phyloP scores from a whole-genome alignment of 35 echinoderm and acorn worm species.

The Nesometra sesokonis region DNA sequence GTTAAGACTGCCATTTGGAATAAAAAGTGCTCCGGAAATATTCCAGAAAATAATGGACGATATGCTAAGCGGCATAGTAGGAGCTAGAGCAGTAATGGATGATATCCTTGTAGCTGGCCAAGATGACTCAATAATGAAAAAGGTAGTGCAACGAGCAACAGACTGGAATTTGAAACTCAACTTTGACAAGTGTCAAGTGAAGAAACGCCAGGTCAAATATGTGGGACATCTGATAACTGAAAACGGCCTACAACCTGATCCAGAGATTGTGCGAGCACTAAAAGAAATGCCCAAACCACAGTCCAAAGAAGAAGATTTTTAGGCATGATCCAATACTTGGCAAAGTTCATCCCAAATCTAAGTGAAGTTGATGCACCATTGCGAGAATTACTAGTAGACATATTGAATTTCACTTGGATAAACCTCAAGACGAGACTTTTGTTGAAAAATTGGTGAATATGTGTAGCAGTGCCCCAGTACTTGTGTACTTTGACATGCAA shows the following conservation, averaged over 20 bases:
- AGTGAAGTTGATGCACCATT: conserved; percentile 46
- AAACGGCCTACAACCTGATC: conserved; percentile 22
- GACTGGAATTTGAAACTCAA: conserved; percentile 74
- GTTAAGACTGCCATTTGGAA: conserved; percentile 58
- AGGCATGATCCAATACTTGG: conserved; percentile 43
- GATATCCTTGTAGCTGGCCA: conserved; percentile 15
- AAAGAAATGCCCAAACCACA: conserved; percentile 47
- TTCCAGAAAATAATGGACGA: conserved; percentile 58
- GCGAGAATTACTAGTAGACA: conserved; percentile 31
- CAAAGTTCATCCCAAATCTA: conserved; percentile 54
- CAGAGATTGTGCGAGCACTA: conserved; percentile 53
- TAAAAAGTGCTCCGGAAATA: conserved; percentile 57
- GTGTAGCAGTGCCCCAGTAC: conserved; percentile 19
- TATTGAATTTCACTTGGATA: conserved; percentile 32
- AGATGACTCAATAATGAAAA: conserved; percentile 37
- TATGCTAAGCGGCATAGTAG: conserved; percentile 39
- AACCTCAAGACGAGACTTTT: conserved; percentile 30
- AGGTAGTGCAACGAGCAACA: conserved; percentile 45
- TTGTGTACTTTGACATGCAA: conserved; percentile 27
- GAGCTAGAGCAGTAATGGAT: conserved; percentile 51
- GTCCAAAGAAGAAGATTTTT: conserved; percentile 55
- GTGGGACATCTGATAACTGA: conserved; percentile 54
- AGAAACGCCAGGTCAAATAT: conserved; percentile 56
- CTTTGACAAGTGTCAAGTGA: conserved; percentile 54
- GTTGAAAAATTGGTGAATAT: conserved; percentile 19